Base-by-base conservation (phyloP, 2,113 vertebrate species). In the Xenus cinereus region DNA sequence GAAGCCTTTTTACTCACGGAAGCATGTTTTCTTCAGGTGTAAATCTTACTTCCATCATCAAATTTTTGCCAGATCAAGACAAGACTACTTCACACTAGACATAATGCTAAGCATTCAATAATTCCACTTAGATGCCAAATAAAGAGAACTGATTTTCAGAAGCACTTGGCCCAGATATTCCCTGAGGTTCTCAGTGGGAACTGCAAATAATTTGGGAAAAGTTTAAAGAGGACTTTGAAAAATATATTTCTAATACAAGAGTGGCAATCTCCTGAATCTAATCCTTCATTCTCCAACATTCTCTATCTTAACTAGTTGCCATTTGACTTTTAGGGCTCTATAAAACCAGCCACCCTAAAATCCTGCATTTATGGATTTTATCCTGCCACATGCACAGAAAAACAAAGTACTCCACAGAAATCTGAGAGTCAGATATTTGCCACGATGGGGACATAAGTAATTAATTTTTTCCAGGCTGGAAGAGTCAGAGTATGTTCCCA, bases 21-120 rank as follows among this genome's bases (percentile, higher is more conserved):
- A 57, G 28, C 32, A 26, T 2, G 8, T 66, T 69, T 57, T 83
- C 41, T 48, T 72, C 37, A 64, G 51, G 30, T 57, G 39, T 41
- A 77, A 46, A 59, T 80, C 57, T 75, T 93, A n/a, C 37, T 90
- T 83, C 35, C 50, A 73, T 53, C 64, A 87, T 63, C 43, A 84
- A 27, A 48, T 78, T 84, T 87, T 68, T 89, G 18, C 39, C 30
- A 14, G 39, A 75, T 72, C 41, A 84, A 87, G 54, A 43, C 20
- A 87, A 79, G 26, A 81, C 43, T 88, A 56, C 12, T 66, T 74
- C 50, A 30, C 17, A 63, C 4, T 33, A 74, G 46, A 67, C 20
- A 33, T 37, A 90, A 76, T 12, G 24, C 24, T 66, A 90, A 71
- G 28, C 33, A 53, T 56, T 67, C 43, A 89, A 60, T 87, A 91